phyloP scores from a whole-genome alignment of 2,797 vertebrate genomes.

The Gadopsis marmoratus region DNA sequence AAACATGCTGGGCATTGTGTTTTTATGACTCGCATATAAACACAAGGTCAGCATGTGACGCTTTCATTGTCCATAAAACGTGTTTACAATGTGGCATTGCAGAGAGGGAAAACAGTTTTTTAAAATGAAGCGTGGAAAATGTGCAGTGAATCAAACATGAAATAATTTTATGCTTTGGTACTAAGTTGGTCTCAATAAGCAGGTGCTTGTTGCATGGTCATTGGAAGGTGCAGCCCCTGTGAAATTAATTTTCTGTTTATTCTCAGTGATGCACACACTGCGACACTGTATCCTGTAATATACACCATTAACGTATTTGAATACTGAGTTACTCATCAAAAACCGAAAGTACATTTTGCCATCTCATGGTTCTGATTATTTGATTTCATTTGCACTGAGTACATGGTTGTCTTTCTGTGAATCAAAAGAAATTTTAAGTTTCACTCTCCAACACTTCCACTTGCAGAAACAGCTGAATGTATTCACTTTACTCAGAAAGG shows the following conservation, averaged over 20 bases:
- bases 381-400: not conserved
- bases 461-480: constrained; percentile 15
- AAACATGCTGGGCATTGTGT: constrained; percentile 38
- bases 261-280: not conserved
- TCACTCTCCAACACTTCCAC: constrained; percentile 5
- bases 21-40: constrained; percentile 55
- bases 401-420: constrained; percentile 7
- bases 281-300: not conserved
- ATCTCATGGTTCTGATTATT: constrained; percentile 3
- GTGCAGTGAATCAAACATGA: constrained; percentile 16
- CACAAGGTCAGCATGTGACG: constrained; percentile 25
- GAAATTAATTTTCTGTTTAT: not conserved
- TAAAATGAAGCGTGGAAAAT: constrained; percentile 27
- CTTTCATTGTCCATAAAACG: constrained; percentile 40
- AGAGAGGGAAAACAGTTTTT: constrained; percentile 39
- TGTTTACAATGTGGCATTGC: constrained; percentile 43
- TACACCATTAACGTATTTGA: not conserved
- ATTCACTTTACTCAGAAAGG: constrained; percentile 29
- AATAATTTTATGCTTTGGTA: constrained; percentile 11
- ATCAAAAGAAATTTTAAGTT: constrained; percentile 7
- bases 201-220: constrained; percentile 15
- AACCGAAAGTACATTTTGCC: not conserved
- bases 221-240: not conserved
- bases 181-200: not conserved
- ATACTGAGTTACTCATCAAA: not conserved